Percentiles rank a stretch among this genome's conserved stretches.
These are phyloP conservation scores for Maconellicoccus hirsutus DNA, from an alignment of 1,140 invertebrate genomes.

Conservation along the genomic window DNA sequence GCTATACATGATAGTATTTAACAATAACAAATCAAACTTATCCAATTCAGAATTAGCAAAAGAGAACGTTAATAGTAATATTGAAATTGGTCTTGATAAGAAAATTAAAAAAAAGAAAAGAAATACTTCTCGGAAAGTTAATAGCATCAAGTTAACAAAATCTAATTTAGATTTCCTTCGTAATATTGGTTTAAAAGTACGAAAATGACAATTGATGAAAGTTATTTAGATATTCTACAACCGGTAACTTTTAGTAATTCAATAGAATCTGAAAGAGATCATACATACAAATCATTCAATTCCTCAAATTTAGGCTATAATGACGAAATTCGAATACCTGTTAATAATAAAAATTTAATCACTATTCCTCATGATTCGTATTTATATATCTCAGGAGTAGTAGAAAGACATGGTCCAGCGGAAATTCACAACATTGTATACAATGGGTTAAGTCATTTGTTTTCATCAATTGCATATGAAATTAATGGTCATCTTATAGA, in stretches of 20 bases:
- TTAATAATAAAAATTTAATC: not conserved
- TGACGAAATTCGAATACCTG: not conserved
- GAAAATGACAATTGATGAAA: not conserved
- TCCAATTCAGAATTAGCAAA: too few species aligned
- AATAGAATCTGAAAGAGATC: not conserved
- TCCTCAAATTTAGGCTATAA: not conserved
- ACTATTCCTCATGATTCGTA: not conserved
- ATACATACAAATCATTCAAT: not conserved
- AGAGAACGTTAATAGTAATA: too few species aligned
- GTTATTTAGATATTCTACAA: not conserved
- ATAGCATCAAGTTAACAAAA: not conserved
- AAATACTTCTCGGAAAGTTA: too few species aligned
- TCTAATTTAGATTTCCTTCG: not conserved
- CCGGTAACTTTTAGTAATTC: not conserved
- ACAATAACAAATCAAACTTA: too few species aligned
- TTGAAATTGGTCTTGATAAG: too few species aligned
- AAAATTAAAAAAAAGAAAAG: too few species aligned
- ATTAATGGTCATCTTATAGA: not conserved
- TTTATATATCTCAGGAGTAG: not conserved
- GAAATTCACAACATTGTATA: not conserved
- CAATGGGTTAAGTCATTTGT: not conserved
- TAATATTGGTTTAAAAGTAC: not conserved
- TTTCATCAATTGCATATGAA: not conserved
- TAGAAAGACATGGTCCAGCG: not conserved
- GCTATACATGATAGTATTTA: too few species aligned